Percentiles rank a stretch among this genome's conserved stretches.
Evolutionary conservation across 37 sponge, comb jelly and placozoan species (phyloP).

Genomic region (Spongilla lacustris): DNA sequence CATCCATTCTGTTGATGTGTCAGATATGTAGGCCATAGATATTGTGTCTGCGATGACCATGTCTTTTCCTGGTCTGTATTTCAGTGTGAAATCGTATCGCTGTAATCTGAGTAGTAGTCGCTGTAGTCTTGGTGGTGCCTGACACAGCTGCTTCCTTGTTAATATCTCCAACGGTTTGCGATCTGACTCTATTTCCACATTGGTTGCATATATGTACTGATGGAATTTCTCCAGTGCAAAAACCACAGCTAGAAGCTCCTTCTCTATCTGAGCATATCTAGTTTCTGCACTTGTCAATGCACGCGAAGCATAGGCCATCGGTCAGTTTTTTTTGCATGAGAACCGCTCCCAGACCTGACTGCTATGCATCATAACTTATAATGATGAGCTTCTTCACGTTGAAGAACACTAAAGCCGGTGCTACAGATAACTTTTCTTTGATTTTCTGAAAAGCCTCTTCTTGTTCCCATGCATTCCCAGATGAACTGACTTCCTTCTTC

Average conservation of each 20-base stretch:
- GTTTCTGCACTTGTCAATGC: constrained; percentile 17
- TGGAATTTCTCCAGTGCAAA: constrained; percentile 31
- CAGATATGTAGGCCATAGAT: constrained; percentile 15
- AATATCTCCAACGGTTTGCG: constrained; percentile 44
- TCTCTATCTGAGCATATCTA: constrained; percentile 30
- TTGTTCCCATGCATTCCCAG: not conserved
- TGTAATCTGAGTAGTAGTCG: constrained; percentile 35
- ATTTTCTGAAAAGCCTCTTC: constrained; percentile 26
- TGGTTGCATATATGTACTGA: constrained; percentile 28
- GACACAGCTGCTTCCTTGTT: constrained; percentile 15
- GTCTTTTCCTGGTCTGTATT: constrained; percentile 18
- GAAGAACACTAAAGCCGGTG: constrained; percentile 14
- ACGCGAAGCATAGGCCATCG: constrained; percentile 37
- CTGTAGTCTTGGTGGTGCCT: constrained; percentile 46
- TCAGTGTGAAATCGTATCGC: constrained; percentile 16
- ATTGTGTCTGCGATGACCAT: constrained; percentile 24
- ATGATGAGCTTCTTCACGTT: not conserved
- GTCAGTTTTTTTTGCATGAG: constrained; percentile 22
- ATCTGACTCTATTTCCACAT: constrained; percentile 43
- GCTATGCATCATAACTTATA: constrained; percentile 21
- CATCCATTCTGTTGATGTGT: not conserved
- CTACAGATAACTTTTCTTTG: constrained; percentile 3
- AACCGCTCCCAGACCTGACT: constrained; percentile 31
- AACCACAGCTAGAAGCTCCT: constrained; percentile 29
- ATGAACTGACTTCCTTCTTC: constrained; percentile 4